Evolutionary conservation across 1,140 invertebrate species (phyloP).

Genomic region (Telenomus remus): DNA sequence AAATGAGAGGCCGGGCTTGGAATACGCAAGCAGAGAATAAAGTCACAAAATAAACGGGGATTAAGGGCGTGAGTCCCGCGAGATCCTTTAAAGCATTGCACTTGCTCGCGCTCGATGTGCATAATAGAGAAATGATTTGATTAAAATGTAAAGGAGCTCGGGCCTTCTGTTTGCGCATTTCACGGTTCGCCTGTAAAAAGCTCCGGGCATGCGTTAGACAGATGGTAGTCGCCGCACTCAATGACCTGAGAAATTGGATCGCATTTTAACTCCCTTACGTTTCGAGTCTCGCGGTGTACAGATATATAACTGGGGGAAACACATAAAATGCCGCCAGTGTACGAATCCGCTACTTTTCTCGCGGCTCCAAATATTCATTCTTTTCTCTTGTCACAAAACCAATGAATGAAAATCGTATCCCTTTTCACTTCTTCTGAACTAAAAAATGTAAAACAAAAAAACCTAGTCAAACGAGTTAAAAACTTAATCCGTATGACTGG

Average conservation of each 20-base stretch:
- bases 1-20: slow-evolving; percentile 6
- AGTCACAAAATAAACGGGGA: slow-evolving; percentile 53
- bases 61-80: slow-evolving; percentile 59
- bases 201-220: slow-evolving; percentile 71
- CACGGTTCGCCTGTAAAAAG: slow-evolving; percentile 75
- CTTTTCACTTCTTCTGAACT: too few species aligned
- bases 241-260: slow-evolving; percentile 77
- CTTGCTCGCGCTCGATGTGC: slow-evolving; percentile 61
- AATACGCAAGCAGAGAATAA: slow-evolving; percentile 36
- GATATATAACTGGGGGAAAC: slow-evolving; percentile 51
- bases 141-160: slow-evolving; percentile 75
- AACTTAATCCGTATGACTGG: too few species aligned
- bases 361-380: slow-evolving; percentile 15
- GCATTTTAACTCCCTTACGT: slow-evolving; percentile 76
- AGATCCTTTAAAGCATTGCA: slow-evolving; percentile 56
- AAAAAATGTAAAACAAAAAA: too few species aligned
- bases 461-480: too few species aligned
- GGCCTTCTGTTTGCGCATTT: slow-evolving; percentile 76
- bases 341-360: slow-evolving; percentile 39
- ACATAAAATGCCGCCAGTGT: slow-evolving; percentile 49
- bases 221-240: slow-evolving; percentile 76
- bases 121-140: slow-evolving; percentile 75
- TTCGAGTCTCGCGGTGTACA: slow-evolving; percentile 63
- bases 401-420: too few species aligned
- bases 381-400: not conserved